phyloP scores from a whole-genome alignment of 2,888 invertebrate genomes.

The Drosophila glabriapex region DNA sequence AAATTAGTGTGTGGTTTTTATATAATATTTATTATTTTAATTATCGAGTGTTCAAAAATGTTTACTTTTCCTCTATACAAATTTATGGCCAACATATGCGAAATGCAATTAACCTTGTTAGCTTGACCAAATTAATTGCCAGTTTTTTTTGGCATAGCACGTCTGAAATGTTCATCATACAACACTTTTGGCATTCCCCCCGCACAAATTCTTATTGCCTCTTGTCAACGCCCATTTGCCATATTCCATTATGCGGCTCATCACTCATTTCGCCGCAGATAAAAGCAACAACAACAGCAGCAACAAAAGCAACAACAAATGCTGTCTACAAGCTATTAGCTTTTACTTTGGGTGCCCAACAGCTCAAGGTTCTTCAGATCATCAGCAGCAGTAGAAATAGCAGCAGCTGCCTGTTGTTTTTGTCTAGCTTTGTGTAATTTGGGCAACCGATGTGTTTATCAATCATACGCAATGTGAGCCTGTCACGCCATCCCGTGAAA shows the following conservation, averaged over 20 bases:
- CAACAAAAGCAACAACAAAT: conserved; percentile 21
- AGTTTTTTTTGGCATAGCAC: conserved; percentile 10
- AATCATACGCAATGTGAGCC: conserved; percentile 75
- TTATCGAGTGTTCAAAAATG: background rate
- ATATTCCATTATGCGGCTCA: conserved; percentile 75
- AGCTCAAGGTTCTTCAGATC: conserved; percentile 54
- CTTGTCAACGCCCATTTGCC: conserved; percentile 74
- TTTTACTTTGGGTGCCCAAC: conserved; percentile 42
- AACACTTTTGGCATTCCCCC: conserved; percentile 5
- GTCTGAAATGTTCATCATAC: conserved; percentile 6
- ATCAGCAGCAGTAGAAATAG: background rate
- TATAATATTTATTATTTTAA: background rate
- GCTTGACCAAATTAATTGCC: conserved; percentile 53
- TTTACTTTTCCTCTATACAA: background rate
- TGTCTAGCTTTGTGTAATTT: conserved; percentile 46
- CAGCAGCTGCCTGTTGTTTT: conserved; percentile 33
- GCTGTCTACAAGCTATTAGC: conserved; percentile 44
- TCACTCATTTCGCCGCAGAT: conserved; percentile 62
- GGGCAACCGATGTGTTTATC: conserved; percentile 71
- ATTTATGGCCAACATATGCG: conserved; percentile 29
- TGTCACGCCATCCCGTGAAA: conserved; percentile 60
- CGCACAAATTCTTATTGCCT: conserved; percentile 40
- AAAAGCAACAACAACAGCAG: conserved; percentile 25
- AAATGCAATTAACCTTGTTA: conserved; percentile 43
- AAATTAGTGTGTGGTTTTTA: background rate